Conservation (phyloP, 2,113 vertebrate species). For the Furnarius figulus region DNA sequence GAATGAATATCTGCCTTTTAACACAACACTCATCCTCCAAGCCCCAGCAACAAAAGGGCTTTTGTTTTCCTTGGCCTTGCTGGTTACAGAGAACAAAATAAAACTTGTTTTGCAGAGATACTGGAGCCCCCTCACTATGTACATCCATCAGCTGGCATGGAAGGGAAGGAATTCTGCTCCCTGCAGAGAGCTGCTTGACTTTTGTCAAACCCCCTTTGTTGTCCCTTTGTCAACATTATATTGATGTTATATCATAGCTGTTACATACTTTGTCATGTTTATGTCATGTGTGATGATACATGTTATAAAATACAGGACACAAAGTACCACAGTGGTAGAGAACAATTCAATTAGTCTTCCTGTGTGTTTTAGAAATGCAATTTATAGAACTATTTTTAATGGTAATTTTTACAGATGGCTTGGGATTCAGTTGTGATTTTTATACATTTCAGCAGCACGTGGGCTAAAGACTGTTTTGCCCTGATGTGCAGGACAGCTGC, state of each 20-base stretch:
- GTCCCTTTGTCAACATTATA: rapidly evolving
- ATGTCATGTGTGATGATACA: background rate
- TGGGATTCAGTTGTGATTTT: background rate
- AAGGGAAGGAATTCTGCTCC: background rate
- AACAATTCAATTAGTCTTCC: background rate
- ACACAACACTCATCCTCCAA: background rate
- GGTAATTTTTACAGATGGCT: background rate
- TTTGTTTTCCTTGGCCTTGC: background rate
- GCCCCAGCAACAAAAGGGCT: background rate
- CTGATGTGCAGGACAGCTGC: background rate
- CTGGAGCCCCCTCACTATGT: background rate
- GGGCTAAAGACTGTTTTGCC: background rate
- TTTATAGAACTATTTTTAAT: background rate
- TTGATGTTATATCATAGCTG: rapidly evolving
- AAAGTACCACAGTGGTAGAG: no score
- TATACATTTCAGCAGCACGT: background rate
- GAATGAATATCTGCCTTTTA: background rate
- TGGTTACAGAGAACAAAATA: background rate
- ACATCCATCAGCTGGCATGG: background rate
- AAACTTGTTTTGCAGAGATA: background rate
- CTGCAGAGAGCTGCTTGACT: background rate
- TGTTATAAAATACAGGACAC: background rate
- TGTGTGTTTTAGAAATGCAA: rapidly evolving
- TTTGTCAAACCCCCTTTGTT: rapidly evolving
- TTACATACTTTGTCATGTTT: background rate